Evolutionary conservation across 2,888 invertebrate species (phyloP).

Genomic region (Calliopum simillimum): DNA sequence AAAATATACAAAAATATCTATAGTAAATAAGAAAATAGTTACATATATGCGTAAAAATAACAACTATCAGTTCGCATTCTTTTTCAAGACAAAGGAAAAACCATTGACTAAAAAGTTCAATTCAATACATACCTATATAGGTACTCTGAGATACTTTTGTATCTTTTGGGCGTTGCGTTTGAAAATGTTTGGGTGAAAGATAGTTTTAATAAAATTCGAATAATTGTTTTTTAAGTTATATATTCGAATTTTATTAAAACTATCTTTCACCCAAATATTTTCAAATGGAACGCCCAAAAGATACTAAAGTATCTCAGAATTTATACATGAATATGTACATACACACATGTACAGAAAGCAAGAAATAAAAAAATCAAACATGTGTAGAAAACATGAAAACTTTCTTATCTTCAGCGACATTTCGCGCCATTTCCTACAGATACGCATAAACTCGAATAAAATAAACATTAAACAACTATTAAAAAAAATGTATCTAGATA

Average conservation of each 20-base stretch:
- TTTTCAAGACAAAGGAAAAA: too few relatives aligned
- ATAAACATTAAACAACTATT: background rate
- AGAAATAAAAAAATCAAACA: background rate
- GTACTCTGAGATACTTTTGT: slow-evolving; percentile 17
- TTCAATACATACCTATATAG: too few relatives aligned
- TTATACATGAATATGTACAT: background rate
- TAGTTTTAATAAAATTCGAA: background rate
- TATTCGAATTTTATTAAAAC: background rate
- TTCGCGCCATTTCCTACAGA: slow-evolving; percentile 21
- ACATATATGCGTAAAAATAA: too few relatives aligned
- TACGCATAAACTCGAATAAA: background rate
- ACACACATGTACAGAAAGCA: background rate
- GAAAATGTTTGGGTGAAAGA: too few relatives aligned
- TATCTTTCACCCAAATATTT: too few relatives aligned
- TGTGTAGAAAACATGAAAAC: slow-evolving; percentile 6
- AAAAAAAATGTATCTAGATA: slow-evolving; percentile 12
- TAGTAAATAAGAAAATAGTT: too few relatives aligned
- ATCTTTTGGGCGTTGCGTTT: background rate
- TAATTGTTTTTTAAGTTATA: too few relatives aligned
- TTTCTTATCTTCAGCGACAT: slow-evolving; percentile 8
- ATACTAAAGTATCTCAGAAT: slow-evolving; percentile 6
- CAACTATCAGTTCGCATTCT: too few relatives aligned
- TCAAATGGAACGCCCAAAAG: background rate
- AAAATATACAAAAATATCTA: too few relatives aligned
- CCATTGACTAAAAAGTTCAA: too few relatives aligned